These are phyloP conservation scores for Priapulus caudatus DNA, from an alignment of 2,888 invertebrate genomes.

Conservation along the genomic window DNA sequence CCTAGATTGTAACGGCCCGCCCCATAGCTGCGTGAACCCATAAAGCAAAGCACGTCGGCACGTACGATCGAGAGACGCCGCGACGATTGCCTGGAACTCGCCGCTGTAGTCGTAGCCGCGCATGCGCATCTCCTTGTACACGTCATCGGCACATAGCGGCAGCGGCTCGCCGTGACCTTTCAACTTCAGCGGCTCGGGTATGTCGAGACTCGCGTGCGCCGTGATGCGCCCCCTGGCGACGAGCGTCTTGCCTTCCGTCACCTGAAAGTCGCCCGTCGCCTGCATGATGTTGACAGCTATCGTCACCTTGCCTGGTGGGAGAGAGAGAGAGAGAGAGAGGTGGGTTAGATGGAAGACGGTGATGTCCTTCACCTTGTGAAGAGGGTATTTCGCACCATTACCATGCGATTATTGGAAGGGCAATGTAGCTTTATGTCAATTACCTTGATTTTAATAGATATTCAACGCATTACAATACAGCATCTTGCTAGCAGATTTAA, in stretches of 20 bases:
- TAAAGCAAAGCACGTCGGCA: too few relatives aligned
- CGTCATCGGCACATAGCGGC: constrained; percentile 30
- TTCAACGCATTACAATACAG: too few relatives aligned
- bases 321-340: constrained; percentile 6
- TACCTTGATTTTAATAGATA: too few relatives aligned
- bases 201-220: not conserved
- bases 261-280: constrained; percentile 36
- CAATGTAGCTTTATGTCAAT: too few relatives aligned
- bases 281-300: constrained; percentile 35
- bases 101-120: constrained; percentile 40
- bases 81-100: constrained; percentile 35
- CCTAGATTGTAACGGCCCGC: too few relatives aligned
- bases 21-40: too few relatives aligned
- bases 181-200: too few relatives aligned
- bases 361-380: too few relatives aligned
- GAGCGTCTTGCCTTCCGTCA: constrained; percentile 31
- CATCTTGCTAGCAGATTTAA: too few relatives aligned
- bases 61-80: constrained; percentile 22
- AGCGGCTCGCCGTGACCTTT: constrained; percentile 12
- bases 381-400: too few relatives aligned
- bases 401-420: too few relatives aligned
- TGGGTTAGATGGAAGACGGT: too few relatives aligned
- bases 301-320: constrained; percentile 30
- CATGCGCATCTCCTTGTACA: constrained; percentile 38
- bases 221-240: constrained; percentile 31